phyloP scores from a whole-genome alignment of 1,140 invertebrate genomes.

The Zaprionus camerounensis region DNA sequence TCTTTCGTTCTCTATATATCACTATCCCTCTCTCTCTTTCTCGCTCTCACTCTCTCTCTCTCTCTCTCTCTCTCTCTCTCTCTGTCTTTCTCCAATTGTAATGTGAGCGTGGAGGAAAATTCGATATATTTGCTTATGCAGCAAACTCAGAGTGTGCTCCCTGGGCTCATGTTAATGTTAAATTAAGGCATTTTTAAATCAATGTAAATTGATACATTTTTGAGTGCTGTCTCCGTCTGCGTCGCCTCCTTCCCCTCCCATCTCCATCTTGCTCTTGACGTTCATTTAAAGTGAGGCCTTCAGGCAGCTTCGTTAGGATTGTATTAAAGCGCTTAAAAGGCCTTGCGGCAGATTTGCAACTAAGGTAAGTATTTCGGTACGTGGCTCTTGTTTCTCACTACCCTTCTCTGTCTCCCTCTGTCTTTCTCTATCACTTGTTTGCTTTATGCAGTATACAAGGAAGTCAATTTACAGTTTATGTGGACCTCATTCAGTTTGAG shows the following conservation, averaged over 20 bases:
- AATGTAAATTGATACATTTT: conserved; percentile 6
- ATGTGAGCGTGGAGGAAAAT: neutral
- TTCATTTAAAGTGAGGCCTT: neutral
- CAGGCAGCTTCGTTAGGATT: neutral
- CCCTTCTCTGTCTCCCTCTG: neutral
- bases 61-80: neutral
- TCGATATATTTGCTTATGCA: neutral
- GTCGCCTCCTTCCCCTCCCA: no score
- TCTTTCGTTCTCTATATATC: neutral
- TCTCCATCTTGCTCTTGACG: neutral
- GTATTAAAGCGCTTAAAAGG: neutral
- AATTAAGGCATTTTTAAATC: neutral
- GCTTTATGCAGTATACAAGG: neutral
- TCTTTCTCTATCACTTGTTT: neutral
- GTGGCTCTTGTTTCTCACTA: no score
- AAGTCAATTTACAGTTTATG: conserved; percentile 3
- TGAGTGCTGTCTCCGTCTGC: neutral
- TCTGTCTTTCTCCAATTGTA: neutral
- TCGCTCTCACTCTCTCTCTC: neutral
- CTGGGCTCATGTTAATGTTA: neutral
- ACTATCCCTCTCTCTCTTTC: neutral
- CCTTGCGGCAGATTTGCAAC: neutral
- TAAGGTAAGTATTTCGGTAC: neutral
- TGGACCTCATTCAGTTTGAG: neutral
- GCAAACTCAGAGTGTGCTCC: neutral